phyloP scores from a whole-genome alignment of 2,888 invertebrate species.

The Platyscelio sp. region DNA sequence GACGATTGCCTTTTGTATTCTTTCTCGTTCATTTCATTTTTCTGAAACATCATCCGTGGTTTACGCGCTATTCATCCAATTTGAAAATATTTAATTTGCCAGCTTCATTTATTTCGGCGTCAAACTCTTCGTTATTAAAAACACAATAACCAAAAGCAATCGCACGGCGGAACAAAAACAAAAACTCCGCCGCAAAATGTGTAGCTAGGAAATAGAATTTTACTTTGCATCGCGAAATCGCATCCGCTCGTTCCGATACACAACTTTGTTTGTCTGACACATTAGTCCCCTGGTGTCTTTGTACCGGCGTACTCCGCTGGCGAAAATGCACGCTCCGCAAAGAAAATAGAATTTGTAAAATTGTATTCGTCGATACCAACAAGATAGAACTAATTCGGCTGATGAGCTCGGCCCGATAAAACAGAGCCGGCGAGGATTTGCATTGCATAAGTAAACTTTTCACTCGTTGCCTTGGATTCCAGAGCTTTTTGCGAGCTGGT shows the following conservation, averaged over 20 bases:
- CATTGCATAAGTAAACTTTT: slow-evolving; percentile 59
- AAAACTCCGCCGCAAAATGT: slow-evolving; percentile 3
- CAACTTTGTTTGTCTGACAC: slow-evolving; percentile 9
- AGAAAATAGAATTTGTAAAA: slow-evolving; percentile 48
- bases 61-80: neutral
- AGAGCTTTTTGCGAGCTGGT: slow-evolving; percentile 50
- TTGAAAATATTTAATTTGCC: neutral
- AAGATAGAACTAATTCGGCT: slow-evolving; percentile 51
- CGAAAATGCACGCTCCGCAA: slow-evolving; percentile 25
- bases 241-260: neutral
- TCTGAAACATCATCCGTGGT: too few species aligned
- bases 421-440: slow-evolving; percentile 47
- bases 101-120: neutral
- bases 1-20: too few species aligned
- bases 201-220: slow-evolving; percentile 2
- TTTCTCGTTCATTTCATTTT: too few species aligned
- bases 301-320: neutral
- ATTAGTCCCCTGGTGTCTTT: slow-evolving; percentile 3
- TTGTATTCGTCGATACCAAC: slow-evolving; percentile 17
- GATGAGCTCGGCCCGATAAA: slow-evolving; percentile 46
- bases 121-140: neutral
- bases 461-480: slow-evolving; percentile 32
- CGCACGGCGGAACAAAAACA: neutral
- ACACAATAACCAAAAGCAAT: neutral
- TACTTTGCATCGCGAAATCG: neutral